Evolutionary conservation across 2,888 invertebrate species (phyloP).

Genomic region (Caenorhabditis sulstoni): DNA sequence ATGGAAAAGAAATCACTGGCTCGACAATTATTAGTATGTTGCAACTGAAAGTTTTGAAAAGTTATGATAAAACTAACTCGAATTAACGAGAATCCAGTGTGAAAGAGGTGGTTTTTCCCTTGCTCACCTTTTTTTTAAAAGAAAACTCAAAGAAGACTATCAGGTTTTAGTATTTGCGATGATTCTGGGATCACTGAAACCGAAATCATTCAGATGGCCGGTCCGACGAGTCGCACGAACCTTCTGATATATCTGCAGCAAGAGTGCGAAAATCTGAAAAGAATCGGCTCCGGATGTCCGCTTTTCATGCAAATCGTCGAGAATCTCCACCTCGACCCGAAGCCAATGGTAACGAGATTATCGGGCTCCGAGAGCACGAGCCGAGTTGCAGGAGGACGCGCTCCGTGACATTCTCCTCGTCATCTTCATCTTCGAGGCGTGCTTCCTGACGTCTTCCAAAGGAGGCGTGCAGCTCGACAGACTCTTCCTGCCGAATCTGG

Average conservation of each 20-base stretch:
- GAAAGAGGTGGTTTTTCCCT: too few species aligned
- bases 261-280: conserved; percentile 17
- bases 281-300: conserved; percentile 13
- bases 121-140: too few species aligned
- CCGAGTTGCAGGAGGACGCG: conserved; percentile 35
- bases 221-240: conserved; percentile 18
- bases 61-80: too few species aligned
- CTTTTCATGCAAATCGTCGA: conserved; percentile 33
- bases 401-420: conserved; percentile 27
- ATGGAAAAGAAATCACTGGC: too few species aligned
- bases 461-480: conserved; percentile 61
- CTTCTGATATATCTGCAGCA: conserved; percentile 23
- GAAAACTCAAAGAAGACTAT: too few species aligned
- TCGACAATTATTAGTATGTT: too few species aligned
- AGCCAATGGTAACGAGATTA: too few species aligned
- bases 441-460: conserved; percentile 27
- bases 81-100: too few species aligned
- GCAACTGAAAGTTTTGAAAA: too few species aligned
- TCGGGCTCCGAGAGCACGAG: too few species aligned
- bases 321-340: background rate
- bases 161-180: background rate
- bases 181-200: background rate
- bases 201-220: conserved; percentile 10
- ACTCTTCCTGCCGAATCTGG: conserved; percentile 40
- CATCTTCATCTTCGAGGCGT: conserved; percentile 43